A percentile compares a stretch with the other conserved stretches of the same genome.
phyloP scores from a whole-genome alignment of 1,140 invertebrate species.

The Asbolus verrucosus region DNA sequence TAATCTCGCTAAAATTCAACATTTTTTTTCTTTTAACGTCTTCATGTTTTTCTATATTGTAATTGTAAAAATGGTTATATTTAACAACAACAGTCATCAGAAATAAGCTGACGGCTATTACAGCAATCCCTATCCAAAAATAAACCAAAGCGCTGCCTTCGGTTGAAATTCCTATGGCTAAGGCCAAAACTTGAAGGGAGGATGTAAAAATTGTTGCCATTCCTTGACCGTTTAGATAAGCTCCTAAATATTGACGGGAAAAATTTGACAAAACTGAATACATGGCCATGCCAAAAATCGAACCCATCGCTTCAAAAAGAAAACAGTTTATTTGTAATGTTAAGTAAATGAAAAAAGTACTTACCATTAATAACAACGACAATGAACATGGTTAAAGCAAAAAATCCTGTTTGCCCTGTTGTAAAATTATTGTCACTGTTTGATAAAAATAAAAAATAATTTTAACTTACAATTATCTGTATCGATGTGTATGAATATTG shows the following conservation, averaged over 20 bases:
- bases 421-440: background rate
- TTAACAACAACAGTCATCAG: background rate
- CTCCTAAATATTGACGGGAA: background rate
- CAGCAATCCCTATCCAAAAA: background rate
- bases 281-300: background rate
- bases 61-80: background rate
- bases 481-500: background rate
- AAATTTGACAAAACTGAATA: background rate
- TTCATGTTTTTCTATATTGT: background rate
- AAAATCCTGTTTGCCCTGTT: conserved; percentile 4
- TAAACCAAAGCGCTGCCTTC: background rate
- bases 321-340: background rate
- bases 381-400: background rate
- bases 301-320: conserved; percentile 7
- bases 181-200: conserved; percentile 1
- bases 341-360: no score
- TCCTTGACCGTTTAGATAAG: conserved; percentile 1
- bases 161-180: background rate
- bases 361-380: background rate
- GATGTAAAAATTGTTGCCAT: conserved; percentile 4
- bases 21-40: background rate
- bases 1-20: conserved; percentile 1
- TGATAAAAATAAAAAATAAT: background rate
- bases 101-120: background rate
- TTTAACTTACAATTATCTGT: conserved; percentile 9